phyloP scores from a whole-genome alignment of 2,888 invertebrate species.

The Nudaria mundana region DNA sequence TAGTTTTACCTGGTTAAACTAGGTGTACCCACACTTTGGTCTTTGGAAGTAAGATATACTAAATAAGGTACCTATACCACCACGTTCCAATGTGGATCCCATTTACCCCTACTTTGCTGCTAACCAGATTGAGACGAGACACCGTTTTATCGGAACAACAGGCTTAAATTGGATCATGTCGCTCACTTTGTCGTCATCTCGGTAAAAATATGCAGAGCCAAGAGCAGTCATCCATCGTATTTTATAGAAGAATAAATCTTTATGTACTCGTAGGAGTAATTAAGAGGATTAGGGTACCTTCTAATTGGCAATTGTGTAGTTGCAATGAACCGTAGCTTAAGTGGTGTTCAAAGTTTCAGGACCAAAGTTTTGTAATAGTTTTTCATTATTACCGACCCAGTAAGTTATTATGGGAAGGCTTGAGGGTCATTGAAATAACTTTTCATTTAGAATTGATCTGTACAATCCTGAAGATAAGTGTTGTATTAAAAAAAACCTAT shows the following conservation, averaged over 20 bases:
- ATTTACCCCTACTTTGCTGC: conserved; percentile 22
- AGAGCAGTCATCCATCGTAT: background rate
- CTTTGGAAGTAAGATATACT: background rate
- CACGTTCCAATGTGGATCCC: conserved; percentile 22
- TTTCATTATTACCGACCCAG: too few relatives aligned
- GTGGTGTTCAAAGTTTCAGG: too few relatives aligned
- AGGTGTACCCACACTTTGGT: too few relatives aligned
- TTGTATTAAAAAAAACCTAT: too few relatives aligned
- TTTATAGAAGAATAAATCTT: background rate
- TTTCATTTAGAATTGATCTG: too few relatives aligned
- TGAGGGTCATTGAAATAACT: too few relatives aligned
- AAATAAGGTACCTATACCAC: too few relatives aligned
- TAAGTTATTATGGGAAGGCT: too few relatives aligned
- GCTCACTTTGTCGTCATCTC: conserved; percentile 25
- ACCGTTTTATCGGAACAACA: conserved; percentile 35
- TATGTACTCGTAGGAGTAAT: background rate
- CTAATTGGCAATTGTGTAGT: background rate
- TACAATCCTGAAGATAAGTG: too few relatives aligned
- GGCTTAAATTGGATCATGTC: conserved; percentile 47
- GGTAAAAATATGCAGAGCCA: background rate
- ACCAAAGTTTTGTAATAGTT: too few relatives aligned
- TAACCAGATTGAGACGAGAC: conserved; percentile 33
- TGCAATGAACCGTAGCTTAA: background rate
- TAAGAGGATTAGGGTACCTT: background rate
- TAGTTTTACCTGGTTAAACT: too few relatives aligned